phyloP scores from a whole-genome alignment of 2,797 vertebrate genomes.

The Ciconia nigra region DNA sequence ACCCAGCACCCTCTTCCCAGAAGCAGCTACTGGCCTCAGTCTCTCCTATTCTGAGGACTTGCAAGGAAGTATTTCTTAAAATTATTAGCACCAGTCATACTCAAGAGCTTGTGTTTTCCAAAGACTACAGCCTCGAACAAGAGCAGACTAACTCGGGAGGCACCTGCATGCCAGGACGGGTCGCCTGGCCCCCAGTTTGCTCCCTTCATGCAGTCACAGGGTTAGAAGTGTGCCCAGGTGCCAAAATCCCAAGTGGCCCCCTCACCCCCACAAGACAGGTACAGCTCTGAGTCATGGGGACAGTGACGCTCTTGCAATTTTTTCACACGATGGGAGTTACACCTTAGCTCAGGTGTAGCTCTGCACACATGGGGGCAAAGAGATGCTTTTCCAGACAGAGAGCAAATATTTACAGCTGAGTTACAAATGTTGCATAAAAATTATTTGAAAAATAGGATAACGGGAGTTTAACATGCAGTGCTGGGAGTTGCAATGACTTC shows the following conservation, averaged over 20 bases:
- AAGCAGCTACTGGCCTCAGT: not conserved
- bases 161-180: not conserved
- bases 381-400: not conserved
- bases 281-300: not conserved
- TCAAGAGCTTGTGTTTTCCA: not conserved
- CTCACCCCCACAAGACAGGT: rapidly evolving
- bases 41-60: not conserved
- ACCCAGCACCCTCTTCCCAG: not conserved
- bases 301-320: too few species aligned
- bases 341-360: not conserved
- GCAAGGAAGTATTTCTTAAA: not conserved
- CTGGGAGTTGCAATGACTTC: not conserved
- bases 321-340: not conserved
- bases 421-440: not conserved
- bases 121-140: not conserved
- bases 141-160: not conserved
- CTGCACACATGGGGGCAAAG: not conserved
- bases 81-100: not conserved
- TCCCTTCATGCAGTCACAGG: not conserved
- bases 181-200: not conserved
- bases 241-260: not conserved
- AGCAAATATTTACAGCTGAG: not conserved
- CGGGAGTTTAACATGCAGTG: not conserved
- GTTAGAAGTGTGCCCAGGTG: not conserved
- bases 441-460: not conserved